phyloP scores from a whole-genome alignment of 2,797 vertebrate species.

The Galago senegalensis region DNA sequence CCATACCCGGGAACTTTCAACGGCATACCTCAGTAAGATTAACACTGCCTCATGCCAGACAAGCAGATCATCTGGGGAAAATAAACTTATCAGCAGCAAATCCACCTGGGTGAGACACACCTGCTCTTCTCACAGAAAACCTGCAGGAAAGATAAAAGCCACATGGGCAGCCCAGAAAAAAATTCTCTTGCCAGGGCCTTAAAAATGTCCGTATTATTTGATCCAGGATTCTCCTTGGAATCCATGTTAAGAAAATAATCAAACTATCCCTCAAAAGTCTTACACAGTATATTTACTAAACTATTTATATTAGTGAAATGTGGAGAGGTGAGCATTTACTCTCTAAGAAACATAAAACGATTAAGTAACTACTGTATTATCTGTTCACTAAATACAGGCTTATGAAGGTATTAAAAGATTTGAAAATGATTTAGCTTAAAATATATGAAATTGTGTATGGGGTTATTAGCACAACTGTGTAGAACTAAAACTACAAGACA shows the following conservation, averaged over 20 bases:
- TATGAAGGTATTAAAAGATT: not conserved
- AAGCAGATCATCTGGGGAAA: slow-evolving; percentile 80
- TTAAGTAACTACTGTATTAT: rapidly evolving
- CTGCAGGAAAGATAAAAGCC: not conserved
- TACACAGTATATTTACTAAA: not conserved
- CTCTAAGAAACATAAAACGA: not conserved
- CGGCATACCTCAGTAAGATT: slow-evolving; percentile 58
- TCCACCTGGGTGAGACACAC: slow-evolving; percentile 7
- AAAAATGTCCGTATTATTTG: not conserved
- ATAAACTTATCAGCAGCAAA: slow-evolving; percentile 81
- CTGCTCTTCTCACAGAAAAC: not conserved
- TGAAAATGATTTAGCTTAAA: not conserved
- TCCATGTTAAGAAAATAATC: not conserved
- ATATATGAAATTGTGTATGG: not conserved
- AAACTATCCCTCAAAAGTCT: not conserved
- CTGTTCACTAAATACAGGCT: not conserved
- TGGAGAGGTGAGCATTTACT: rapidly evolving
- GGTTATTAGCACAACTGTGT: not conserved
- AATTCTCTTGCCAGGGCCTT: not conserved
- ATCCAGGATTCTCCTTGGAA: not conserved
- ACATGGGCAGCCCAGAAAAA: not conserved
- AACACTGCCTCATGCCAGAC: slow-evolving; percentile 69
- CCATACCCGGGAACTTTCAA: slow-evolving; percentile 56
- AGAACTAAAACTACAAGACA: not conserved
- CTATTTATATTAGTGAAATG: not conserved